Evolutionary conservation across 2,113 vertebrate genomes (phyloP), one percentile per base, ranked within the genome.

Genomic region (Aphyosemion australe): DNA sequence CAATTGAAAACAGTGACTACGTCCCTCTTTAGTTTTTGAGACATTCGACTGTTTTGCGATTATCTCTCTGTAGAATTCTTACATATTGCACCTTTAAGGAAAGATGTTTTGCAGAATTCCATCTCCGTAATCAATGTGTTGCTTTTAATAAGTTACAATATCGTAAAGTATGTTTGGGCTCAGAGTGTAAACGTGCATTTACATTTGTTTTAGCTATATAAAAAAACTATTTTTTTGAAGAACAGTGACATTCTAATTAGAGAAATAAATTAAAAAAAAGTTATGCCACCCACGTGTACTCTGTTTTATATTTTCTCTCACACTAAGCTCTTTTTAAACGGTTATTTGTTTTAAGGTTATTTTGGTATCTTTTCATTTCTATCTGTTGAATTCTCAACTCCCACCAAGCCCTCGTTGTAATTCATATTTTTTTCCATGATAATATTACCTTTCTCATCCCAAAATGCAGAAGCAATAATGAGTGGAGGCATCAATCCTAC

Each of bases 401-500:
- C 67, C 50, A 76, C 76, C 49, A 61, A 51, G 47, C 59, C 70
- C 50, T 78, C 42, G 83, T 80, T 75, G 53, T 19, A 6, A 71
- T 78, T 79, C 77, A 52, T 72, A 50, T 56, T 56, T 78, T n/a
- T 84, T 78, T 72, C 53, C 54, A 63, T 67, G 64, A 73, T 72
- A 80, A 90, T 84, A 84, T 86, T 80, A 87, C 84, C 71, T 85
- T 90, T 88, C 78, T 76, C 65, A 81, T 80, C 85, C 86, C 79
- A 89, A 92, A 90, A 91, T 87, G 86, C 83, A 82, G 76, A 83
- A 61, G 85, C 84, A 90, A 91, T 89, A 92, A 90, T 89, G 84
- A 90, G 87, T 32, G 60, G 60, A 76, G 69, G 64, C 88, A 90
- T 91, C 87, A 91, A 93, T 92, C 89, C 87, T 87, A 84, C 87